Evolutionary conservation across 1,140 invertebrate species (phyloP), one percentile per base, ranked within the genome.

Genomic region (Ylistrum balloti): DNA sequence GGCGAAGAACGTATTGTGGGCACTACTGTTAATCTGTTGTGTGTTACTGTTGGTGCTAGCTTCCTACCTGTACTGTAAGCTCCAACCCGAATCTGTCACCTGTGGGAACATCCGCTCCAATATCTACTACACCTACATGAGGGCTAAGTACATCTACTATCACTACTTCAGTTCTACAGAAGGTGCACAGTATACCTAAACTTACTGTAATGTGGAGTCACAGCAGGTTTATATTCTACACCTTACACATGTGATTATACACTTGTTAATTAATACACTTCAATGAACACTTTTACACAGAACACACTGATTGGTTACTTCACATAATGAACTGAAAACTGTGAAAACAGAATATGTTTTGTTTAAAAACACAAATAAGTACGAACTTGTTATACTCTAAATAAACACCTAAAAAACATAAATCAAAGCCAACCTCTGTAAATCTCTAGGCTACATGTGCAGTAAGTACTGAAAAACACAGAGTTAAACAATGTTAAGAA

Each of bases 61-160:
- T 13, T 38, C 93, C 9, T 94, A 93, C 35, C 92, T 95, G 0
- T 94, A 93, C 91, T 95, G 95, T 74, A 91, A 90, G n/a, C 28
- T 93, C 9, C 88, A 87, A 1, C 86, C 89, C 32, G 86, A 86
- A 15, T 89, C 92, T 10, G 33, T 33, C 20, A 87, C 90, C 22
- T 95, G 95, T 89, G 74, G 45, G 17, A 91, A 91, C 15, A 28
- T 93, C 86, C 86, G 90, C 20, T 33, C 88, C 20, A 45, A 91
- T 17, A 33, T 93, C 32, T 88, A 93, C 33, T 91, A 92, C 87
- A 86, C 56, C 7, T 92, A 91, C 48, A 92, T 93, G 90, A 89
- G 91, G 33, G 3, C 94, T 3, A 92, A 93, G n/a, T 95, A 93
- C 87, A 92, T 45, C 33, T 95, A 94, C 88, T 94, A 95, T 88